Evolutionary conservation across 2,113 vertebrate genomes (phyloP), one percentile per base, ranked within the genome.

Genomic region (Synodontis membranacea): DNA sequence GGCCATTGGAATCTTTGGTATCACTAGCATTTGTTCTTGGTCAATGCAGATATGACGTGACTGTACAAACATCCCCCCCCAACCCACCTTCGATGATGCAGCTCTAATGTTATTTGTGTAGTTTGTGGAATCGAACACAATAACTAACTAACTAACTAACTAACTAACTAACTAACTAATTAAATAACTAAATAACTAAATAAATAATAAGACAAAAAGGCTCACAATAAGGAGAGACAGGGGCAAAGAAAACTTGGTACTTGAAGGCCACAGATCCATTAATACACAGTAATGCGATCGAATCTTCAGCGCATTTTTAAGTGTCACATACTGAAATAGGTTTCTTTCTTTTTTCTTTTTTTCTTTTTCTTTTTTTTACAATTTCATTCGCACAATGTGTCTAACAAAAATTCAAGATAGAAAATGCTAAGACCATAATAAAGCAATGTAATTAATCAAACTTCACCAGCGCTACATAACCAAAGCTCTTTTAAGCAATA

Each of bases 1-100:
- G 80, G 86, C n/a, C 78, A 68, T 48, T 78, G 91, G 90, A 91
- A 93, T 91, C 58, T 89, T 48, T 89, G 87, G 90, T 93, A 93
- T 93, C 19, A 79, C 60, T 79, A 88, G 84, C 60, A 60, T 86
- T 86, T 86, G 46, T 23, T 81, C 74, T 75, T 39, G 87, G 80
- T 46, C 54, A 50, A 54, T 62, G 78, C 48, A n/a, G 44, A 88
- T 80, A 89, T 90, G 31, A 82, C 56, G 58, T 66, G 23, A 46
- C 48, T 74, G 80, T 44, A 50, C 64, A 87, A 85, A 87, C 44
- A 87, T 85, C 28, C 25, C 6, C 48, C 48, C 52, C 60, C 46
- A 50, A 44, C 12, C 60, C 44, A 70, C 34, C 83, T 84, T 54
- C 60, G 68, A 52, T 82, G 42, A 48, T 72, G 11, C 68, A 56